Percentiles rank a stretch among this genome's conserved stretches.
These are phyloP conservation scores for Prunella fulvescens DNA, from an alignment of 2,113 vertebrate species.

Conservation along the genomic window DNA sequence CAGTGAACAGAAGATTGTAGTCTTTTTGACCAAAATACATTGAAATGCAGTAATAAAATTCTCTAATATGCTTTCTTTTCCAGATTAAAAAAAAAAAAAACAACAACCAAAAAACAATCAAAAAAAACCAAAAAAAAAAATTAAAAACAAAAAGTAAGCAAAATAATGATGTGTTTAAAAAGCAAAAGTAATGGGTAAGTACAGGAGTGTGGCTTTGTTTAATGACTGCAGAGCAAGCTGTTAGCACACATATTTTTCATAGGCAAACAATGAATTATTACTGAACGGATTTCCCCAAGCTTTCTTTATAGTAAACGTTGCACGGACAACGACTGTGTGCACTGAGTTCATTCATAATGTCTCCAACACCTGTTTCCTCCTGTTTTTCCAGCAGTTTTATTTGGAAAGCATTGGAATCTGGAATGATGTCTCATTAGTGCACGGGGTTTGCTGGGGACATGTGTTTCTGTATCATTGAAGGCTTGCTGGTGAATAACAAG, in stretches of 20 bases:
- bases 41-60: not conserved
- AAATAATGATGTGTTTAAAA: not conserved
- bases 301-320: slow-evolving; percentile 66
- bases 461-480: slow-evolving; percentile 49
- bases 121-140: not conserved
- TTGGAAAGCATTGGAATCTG: not conserved
- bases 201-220: not conserved
- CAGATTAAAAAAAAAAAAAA: not conserved
- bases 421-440: slow-evolving; percentile 51
- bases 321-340: slow-evolving; percentile 4
- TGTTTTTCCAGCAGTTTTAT: slow-evolving; percentile 52
- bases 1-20: not conserved
- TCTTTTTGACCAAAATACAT: not conserved
- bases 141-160: not conserved
- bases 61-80: not conserved
- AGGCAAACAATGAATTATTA: slow-evolving; percentile 65
- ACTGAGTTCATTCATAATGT: slow-evolving; percentile 69
- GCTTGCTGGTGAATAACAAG: slow-evolving; percentile 19
- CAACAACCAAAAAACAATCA: too few relatives aligned
- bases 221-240: not conserved
- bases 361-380: slow-evolving; percentile 79
- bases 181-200: not conserved
- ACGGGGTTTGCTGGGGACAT: slow-evolving; percentile 24
- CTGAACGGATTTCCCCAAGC: slow-evolving; percentile 60
- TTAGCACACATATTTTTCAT: slow-evolving; percentile 39